These are phyloP conservation scores for Cromileptes altivelis DNA, from an alignment of 2,113 vertebrate genomes.

Conservation along the genomic window DNA sequence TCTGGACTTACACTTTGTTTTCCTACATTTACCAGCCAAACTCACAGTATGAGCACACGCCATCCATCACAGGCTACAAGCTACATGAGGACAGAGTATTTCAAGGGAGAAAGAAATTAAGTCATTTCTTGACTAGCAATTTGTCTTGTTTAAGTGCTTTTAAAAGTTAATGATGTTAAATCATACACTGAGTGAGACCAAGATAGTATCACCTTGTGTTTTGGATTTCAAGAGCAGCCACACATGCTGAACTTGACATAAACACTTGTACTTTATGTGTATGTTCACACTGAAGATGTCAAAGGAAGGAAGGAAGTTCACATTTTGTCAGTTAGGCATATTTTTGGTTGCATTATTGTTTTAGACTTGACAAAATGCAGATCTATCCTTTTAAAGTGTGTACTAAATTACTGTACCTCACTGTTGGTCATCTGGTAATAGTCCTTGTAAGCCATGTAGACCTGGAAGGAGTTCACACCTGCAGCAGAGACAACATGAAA, in stretches of 20 bases:
- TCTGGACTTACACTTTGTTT: slow-evolving; percentile 7
- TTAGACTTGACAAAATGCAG: too few relatives aligned
- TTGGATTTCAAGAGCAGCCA: too few relatives aligned
- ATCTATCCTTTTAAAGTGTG: not conserved
- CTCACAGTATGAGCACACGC: not conserved
- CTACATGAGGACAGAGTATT: slow-evolving; percentile 2
- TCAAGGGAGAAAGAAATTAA: not conserved
- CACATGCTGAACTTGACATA: too few relatives aligned
- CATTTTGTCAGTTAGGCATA: too few relatives aligned
- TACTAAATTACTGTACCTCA: slow-evolving; percentile 85
- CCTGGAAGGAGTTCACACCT: slow-evolving; percentile 98
- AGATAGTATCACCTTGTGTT: too few relatives aligned
- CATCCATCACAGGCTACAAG: not conserved
- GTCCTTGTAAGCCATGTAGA: slow-evolving; percentile 99
- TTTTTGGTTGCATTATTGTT: too few relatives aligned
- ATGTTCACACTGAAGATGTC: not conserved
- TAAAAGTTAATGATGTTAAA: too few relatives aligned
- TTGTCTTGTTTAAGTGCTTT: too few relatives aligned
- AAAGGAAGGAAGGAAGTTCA: not conserved
- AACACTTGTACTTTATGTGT: too few relatives aligned
- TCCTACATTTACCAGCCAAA: not conserved
- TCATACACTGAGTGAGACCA: too few relatives aligned
- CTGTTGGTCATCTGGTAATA: slow-evolving; percentile 98
- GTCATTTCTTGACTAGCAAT: too few relatives aligned
- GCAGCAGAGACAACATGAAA: slow-evolving; percentile 32